phyloP scores from a whole-genome alignment of 2,888 invertebrate species.

The Boloria euphrosyne region DNA sequence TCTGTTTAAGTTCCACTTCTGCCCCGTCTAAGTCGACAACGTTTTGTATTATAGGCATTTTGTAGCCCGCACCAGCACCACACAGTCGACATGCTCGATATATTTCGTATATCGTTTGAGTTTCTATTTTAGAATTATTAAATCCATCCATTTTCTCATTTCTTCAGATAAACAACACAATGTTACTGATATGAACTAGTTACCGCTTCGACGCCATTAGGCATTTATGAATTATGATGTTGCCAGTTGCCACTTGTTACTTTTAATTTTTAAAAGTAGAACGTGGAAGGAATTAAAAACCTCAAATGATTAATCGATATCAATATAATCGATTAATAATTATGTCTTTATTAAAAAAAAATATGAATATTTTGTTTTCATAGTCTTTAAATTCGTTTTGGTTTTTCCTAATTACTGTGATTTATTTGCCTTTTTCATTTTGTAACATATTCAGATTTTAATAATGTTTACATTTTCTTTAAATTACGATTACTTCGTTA shows the following conservation, averaged over 20 bases:
- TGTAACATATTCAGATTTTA: too few relatives aligned
- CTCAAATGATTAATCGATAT: too few relatives aligned
- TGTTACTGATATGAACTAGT: slow-evolving; percentile 13
- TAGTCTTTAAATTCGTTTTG: too few relatives aligned
- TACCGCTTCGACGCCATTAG: slow-evolving; percentile 42
- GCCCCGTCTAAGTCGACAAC: slow-evolving; percentile 57
- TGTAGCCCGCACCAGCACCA: slow-evolving; percentile 76
- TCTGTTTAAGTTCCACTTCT: slow-evolving; percentile 64
- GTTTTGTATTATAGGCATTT: slow-evolving; percentile 77
- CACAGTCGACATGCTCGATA: slow-evolving; percentile 76
- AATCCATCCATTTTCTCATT: slow-evolving; percentile 57
- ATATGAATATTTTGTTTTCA: too few relatives aligned
- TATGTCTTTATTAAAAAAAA: too few relatives aligned
- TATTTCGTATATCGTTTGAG: slow-evolving; percentile 69
- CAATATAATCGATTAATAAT: too few relatives aligned
- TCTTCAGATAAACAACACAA: slow-evolving; percentile 25
- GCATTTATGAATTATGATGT: not conserved
- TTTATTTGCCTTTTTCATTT: too few relatives aligned
- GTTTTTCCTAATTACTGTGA: too few relatives aligned
- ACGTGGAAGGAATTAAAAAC: too few relatives aligned
- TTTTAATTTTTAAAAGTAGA: too few relatives aligned
- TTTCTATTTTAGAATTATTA: slow-evolving; percentile 56
- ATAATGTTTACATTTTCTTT: too few relatives aligned
- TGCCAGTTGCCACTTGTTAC: not conserved
- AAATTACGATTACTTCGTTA: too few relatives aligned